A percentile compares a stretch with the other conserved stretches of the same genome.
These are phyloP conservation scores for Lerista edwardsae DNA, from an alignment of 2,797 vertebrate genomes.

Conservation along the genomic window DNA sequence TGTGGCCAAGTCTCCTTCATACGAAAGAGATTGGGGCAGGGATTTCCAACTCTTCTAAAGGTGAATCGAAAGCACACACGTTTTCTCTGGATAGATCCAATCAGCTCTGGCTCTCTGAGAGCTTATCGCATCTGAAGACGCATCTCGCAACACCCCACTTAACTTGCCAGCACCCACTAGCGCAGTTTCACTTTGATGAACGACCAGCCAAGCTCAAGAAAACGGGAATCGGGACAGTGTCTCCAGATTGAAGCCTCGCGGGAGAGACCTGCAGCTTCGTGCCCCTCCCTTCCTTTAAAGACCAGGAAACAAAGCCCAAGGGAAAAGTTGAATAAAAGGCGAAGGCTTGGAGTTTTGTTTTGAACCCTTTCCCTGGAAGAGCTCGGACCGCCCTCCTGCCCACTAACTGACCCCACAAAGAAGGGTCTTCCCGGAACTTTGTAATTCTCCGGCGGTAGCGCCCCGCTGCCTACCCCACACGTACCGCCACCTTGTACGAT, in stretches of 20 bases:
- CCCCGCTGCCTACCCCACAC: not conserved
- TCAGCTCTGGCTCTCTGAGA: not conserved
- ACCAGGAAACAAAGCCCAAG: constrained; percentile 17
- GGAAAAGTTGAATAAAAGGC: too few relatives aligned
- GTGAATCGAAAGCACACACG: not conserved
- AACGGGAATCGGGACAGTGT: not conserved
- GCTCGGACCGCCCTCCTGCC: not conserved
- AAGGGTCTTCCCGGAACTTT: not conserved
- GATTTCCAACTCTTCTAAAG: not conserved
- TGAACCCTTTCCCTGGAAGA: not conserved
- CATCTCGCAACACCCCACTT: not conserved
- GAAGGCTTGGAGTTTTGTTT: not conserved
- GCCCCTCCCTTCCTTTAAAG: not conserved
- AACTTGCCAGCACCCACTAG: not conserved
- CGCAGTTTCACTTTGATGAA: not conserved
- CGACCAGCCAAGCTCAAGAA: not conserved
- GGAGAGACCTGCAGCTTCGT: not conserved
- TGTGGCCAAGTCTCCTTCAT: not conserved
- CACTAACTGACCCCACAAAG: not conserved
- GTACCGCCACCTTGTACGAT: not conserved
- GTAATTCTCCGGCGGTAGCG: too few relatives aligned
- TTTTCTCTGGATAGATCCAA: not conserved
- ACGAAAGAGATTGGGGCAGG: not conserved
- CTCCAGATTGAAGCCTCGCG: not conserved
- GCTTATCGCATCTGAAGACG: not conserved